phyloP scores from a whole-genome alignment of 2,797 vertebrate genomes.

The Coreius guichenoti region DNA sequence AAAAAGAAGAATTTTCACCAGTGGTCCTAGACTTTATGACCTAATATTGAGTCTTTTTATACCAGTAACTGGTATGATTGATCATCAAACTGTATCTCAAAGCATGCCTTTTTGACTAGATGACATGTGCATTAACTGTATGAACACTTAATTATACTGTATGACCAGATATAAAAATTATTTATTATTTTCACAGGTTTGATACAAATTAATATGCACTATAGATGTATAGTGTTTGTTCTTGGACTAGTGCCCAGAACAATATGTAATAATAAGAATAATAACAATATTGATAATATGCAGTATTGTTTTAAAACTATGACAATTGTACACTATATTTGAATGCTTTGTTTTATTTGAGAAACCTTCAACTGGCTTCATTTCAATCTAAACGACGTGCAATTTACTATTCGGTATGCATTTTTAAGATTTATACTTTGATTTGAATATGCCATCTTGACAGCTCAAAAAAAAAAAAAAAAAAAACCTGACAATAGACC shows the following conservation, averaged over 20 bases:
- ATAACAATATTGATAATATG: not conserved
- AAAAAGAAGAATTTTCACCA: too few relatives aligned
- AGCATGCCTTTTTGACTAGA: not conserved
- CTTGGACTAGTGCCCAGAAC: not conserved
- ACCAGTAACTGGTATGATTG: not conserved
- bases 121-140: not conserved
- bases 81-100: not conserved
- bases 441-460: constrained; percentile 9
- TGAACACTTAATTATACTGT: not conserved
- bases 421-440: not conserved
- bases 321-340: not conserved
- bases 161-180: not conserved
- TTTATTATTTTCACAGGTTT: too few relatives aligned
- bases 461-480: not conserved
- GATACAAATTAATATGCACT: not conserved
- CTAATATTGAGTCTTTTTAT: not conserved
- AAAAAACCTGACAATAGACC: not conserved
- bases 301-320: not conserved
- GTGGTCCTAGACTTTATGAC: not conserved
- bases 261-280: not conserved
- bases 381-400: not conserved
- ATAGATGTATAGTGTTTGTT: not conserved
- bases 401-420: not conserved
- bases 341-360: not conserved
- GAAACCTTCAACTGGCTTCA: not conserved